A percentile compares a stretch with the other conserved stretches of the same genome.
These are phyloP conservation scores for Manis crassicaudata DNA, from an alignment of 2,797 vertebrate species.

Conservation along the genomic window DNA sequence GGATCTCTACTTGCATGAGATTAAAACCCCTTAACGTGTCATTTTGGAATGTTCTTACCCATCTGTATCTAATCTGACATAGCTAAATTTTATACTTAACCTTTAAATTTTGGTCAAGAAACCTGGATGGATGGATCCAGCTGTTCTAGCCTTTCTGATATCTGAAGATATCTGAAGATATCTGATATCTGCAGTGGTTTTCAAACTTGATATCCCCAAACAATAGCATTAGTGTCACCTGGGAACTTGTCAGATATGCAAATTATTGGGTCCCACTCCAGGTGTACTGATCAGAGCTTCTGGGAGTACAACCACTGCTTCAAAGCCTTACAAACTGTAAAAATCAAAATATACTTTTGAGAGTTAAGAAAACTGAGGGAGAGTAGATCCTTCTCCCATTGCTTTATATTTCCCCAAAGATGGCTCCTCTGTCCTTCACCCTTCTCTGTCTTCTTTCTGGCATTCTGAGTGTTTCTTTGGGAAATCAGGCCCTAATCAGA, in stretches of 20 bases:
- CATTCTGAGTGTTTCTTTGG: background rate
- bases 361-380: background rate
- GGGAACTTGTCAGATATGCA: background rate
- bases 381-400: background rate
- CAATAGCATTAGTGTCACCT: background rate
- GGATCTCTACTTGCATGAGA: background rate
- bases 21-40: background rate
- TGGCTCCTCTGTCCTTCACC: background rate
- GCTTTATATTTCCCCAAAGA: background rate
- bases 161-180: too few species aligned
- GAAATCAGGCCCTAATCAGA: background rate
- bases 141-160: background rate
- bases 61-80: background rate
- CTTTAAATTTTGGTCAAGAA: conserved; percentile 1
- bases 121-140: background rate
- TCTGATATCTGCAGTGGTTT: too few species aligned
- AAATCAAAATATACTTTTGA: background rate
- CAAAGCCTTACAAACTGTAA: background rate
- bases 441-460: background rate
- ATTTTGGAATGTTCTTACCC: background rate
- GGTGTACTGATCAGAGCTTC: background rate
- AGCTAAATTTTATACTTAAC: conserved; percentile 9
- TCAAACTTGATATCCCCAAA: background rate
- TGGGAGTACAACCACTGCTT: background rate
- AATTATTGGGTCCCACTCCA: background rate